Conservation (phyloP, 2,797 vertebrate species). For the Myioborus melanocephalus region DNA sequence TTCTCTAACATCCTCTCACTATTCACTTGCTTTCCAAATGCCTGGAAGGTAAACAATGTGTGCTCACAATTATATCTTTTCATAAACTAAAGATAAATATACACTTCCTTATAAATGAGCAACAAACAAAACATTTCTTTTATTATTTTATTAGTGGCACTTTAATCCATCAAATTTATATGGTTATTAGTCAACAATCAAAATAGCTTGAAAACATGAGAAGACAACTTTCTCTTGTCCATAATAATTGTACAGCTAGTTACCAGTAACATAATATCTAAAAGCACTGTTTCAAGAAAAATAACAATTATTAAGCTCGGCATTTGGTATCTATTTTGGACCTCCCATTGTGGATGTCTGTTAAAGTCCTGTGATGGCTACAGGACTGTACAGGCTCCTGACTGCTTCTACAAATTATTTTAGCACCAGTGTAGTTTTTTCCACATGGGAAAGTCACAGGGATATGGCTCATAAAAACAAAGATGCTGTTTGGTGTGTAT, state of each 20-base stretch:
- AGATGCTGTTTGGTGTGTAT: background rate
- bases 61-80: conserved; percentile 17
- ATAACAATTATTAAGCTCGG: background rate
- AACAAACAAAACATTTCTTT: conserved; percentile 5
- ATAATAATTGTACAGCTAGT: background rate
- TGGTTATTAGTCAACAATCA: background rate
- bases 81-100: conserved; percentile 35
- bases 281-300: background rate
- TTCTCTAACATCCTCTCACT: conserved; percentile 20
- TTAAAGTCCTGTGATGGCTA: background rate
- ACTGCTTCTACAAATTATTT: background rate
- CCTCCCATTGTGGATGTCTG: background rate
- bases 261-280: background rate
- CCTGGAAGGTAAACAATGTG: conserved; percentile 39
- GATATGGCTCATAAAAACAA: background rate
- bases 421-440: background rate
- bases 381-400: background rate
- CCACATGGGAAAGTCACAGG: background rate
- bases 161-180: background rate
- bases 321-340: background rate
- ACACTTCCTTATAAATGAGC: background rate
- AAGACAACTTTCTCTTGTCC: background rate
- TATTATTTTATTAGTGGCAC: background rate
- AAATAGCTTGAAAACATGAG: background rate
- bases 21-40: background rate